These are phyloP conservation scores for Brachionichthys hirsutus DNA, from an alignment of 2,113 vertebrate species.

Conservation along the genomic window DNA sequence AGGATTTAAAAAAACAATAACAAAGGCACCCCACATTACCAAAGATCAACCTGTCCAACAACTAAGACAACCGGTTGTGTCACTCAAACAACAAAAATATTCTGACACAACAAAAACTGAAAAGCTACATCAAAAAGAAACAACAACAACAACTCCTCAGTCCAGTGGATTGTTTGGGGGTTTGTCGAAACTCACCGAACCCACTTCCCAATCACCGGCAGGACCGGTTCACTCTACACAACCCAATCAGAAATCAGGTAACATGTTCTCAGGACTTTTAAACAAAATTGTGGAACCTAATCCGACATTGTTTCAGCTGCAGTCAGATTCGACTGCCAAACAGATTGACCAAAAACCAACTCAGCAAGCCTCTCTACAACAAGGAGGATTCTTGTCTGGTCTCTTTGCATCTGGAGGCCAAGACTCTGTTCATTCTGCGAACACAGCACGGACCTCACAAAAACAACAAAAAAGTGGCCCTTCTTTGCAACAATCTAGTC, in stretches of 20 bases:
- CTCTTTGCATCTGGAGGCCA: conserved; percentile 79
- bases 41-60: conserved; percentile 30
- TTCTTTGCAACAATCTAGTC: conserved; percentile 34
- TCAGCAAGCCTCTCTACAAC: conserved; percentile 53
- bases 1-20: conserved; percentile 22
- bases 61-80: conserved; percentile 7
- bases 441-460: conserved; percentile 26
- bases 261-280: conserved; percentile 70
- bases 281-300: conserved; percentile 68
- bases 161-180: conserved; percentile 67
- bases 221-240: conserved; percentile 28
- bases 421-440: conserved; percentile 57
- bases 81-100: conserved; percentile 47
- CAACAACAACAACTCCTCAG: conserved; percentile 32
- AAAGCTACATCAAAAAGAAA: conserved; percentile 32
- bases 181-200: conserved; percentile 65
- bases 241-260: conserved; percentile 50
- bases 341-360: conserved; percentile 36
- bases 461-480: conserved; percentile 30
- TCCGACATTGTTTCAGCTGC: conserved; percentile 33
- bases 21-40: conserved; percentile 20
- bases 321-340: conserved; percentile 24
- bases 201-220: conserved; percentile 45
- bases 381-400: conserved; percentile 72
- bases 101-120: conserved; percentile 16